Base-by-base conservation (phyloP, 1,140 invertebrate species). In the Drosophila pachea region DNA sequence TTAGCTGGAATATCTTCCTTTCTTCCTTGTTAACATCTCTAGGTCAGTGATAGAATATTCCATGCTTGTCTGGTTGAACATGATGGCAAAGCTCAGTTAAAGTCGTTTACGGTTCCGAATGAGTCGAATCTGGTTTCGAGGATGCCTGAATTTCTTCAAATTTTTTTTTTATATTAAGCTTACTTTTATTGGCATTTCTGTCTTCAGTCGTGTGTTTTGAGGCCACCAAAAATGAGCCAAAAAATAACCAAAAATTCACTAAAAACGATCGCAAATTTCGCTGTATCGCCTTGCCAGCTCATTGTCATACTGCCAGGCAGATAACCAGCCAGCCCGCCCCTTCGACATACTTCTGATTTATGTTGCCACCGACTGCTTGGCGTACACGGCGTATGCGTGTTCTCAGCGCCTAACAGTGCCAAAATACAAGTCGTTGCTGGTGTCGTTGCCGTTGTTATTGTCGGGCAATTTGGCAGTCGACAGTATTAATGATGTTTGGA, bases 351-450 rank as follows among this genome's bases (percentile, higher is more conserved):
- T 35, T 48, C 32, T 12, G 59, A 36, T 53, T 53, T 72, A 66
- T 60, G 35, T 8, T 35, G 48, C 35, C 16, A 4, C n/a, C 32
- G 22, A n/a, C 43, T 42, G 9, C 12, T 33, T 75, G 78, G 78
- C 75, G 61, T 53, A 78, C 72, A 70, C 56, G 58, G 74, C 78
- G 78, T 82, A 82, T 82, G 78, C 78, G 72, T 81, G 66, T 69
- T 82, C 59, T 71, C 66, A 66, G 52, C 35, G 42, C 52, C 68
- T 71, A 52, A 61, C 45, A 52, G 16, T 43, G 73, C 53, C 69
- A 70, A 66, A 70, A 66, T 33, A 32, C 9, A 31, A 43, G 12
- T 45, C 7, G 53, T 72, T 66, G 38, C 42, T 63, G 31, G 58
- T 75, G 65, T 68, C 76, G 67, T 45, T 22, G 12, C 33, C 7